Evolutionary conservation across 2,888 invertebrate species (phyloP), one percentile per base, ranked within the genome.

Genomic region (Petrophora chlorosata): DNA sequence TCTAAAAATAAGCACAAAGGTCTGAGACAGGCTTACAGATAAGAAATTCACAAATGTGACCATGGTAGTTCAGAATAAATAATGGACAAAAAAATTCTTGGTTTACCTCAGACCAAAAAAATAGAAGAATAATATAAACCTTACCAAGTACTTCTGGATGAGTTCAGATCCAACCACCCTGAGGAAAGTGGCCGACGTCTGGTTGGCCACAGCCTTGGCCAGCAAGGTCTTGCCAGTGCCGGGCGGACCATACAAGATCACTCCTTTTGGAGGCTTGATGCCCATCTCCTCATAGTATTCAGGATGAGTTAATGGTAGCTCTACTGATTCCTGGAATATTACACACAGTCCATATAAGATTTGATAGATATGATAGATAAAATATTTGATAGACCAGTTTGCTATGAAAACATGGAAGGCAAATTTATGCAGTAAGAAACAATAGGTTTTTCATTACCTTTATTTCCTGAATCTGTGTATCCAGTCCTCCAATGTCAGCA

Each of bases 271-370:
- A 8, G 99, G 99, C 76, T 98, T 98, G 66, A 99, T 99, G 46
- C 99, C 99, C 99, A 99, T 99, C 90, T 99, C 99, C 84, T 99
- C 99, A 79, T 99, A 99, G 85, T 99, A 99, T 83, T 99, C 99
- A 0, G 99, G 99, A 91, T 99, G 99, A 8, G 99, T 99, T 10
- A 99, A 88, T 0, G 99, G 99, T 54, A 99, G 86, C 80, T 99
- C 99, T 5, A 99, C 99, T 30, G 99, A 98, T 90, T 99, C 99
- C 89, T 90, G 45, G 14, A 51, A 62, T 1, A 23, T n/a, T 14
- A 10, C 12, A 19, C n/a, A n/a, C n/a, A n/a, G n/a, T n/a, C n/a
- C n/a, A n/a, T n/a, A n/a, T n/a, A n/a, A n/a, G n/a, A n/a, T n/a
- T n/a, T n/a, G n/a, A n/a, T n/a, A n/a, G n/a, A n/a, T n/a, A n/a